These are phyloP conservation scores for Hystrix cristata DNA, from an alignment of 2,113 vertebrate genomes.

Conservation along the genomic window DNA sequence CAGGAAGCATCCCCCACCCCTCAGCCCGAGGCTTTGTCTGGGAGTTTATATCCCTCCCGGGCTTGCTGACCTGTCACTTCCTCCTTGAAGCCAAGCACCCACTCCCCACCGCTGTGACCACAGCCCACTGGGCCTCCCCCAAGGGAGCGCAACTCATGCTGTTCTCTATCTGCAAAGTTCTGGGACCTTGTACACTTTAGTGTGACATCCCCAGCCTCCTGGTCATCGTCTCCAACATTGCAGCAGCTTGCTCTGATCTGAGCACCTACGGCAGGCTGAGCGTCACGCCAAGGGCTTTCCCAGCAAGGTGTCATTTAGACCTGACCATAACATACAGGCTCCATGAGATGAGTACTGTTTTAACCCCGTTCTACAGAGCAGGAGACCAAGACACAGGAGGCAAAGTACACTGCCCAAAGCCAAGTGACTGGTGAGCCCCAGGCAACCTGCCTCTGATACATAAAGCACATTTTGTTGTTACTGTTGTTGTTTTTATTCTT, in stretches of 20 bases:
- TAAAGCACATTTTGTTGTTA: not conserved
- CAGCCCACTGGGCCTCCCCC: not conserved
- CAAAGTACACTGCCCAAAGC: not conserved
- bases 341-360: not conserved
- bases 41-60: not conserved
- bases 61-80: not conserved
- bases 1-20: not conserved
- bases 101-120: not conserved
- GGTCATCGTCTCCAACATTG: not conserved
- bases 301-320: not conserved
- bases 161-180: not conserved
- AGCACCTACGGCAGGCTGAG: not conserved
- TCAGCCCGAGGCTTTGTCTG: not conserved
- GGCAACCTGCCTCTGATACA: not conserved
- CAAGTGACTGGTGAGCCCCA: not conserved
- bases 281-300: not conserved
- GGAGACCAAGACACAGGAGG: not conserved
- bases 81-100: not conserved
- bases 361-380: constrained; percentile 4
- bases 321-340: not conserved
- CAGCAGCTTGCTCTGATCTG: not conserved
- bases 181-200: not conserved
- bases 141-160: not conserved
- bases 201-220: not conserved
- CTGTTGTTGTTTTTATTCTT: not conserved